These are phyloP conservation scores for Acridotheres tristis DNA, from an alignment of 2,797 vertebrate species.

Conservation along the genomic window DNA sequence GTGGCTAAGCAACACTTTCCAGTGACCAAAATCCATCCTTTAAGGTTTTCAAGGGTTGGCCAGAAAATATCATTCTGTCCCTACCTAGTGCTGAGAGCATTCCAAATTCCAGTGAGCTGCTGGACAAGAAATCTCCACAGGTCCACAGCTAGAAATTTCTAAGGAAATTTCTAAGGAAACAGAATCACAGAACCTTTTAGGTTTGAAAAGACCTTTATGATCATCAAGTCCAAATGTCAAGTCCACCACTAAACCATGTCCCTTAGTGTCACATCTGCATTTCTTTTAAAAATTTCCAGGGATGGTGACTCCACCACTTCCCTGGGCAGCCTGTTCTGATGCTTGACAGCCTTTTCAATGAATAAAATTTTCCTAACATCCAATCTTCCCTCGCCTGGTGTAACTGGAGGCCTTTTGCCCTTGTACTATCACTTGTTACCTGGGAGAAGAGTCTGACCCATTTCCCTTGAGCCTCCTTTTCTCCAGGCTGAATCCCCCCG, in stretches of 20 bases:
- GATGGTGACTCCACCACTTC: too few relatives aligned
- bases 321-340: background rate
- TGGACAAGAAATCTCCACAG: background rate
- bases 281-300: background rate
- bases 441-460: background rate
- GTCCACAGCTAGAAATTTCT: background rate
- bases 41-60: background rate
- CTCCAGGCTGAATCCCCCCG: background rate
- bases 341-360: accelerated
- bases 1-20: background rate
- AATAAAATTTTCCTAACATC: background rate
- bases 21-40: background rate
- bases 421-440: background rate
- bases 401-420: background rate
- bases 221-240: background rate
- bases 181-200: background rate
- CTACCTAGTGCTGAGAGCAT: background rate
- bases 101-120: background rate
- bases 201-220: background rate
- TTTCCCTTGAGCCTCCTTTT: background rate
- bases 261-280: background rate
- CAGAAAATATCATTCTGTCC: background rate
- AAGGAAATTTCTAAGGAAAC: background rate
- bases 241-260: background rate
- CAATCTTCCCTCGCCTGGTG: background rate